Evolutionary conservation across 2,113 vertebrate species (phyloP), one percentile per base, ranked within the genome.

Genomic region (Corydoras maculifer): DNA sequence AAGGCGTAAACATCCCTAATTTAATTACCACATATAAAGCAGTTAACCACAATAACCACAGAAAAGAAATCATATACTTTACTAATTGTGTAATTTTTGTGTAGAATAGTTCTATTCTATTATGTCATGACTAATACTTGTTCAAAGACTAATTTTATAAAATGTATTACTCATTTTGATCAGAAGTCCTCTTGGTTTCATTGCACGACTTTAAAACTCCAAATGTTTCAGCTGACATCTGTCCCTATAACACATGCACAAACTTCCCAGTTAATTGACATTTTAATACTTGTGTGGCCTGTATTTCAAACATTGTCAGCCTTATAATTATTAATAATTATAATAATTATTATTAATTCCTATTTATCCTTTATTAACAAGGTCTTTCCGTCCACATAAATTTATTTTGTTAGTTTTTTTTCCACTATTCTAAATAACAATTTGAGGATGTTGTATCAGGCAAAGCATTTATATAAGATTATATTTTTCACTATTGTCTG

Each of bases 201-300:
- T 18, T 32, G 51, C 69, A 0, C 55, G 77, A 75, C 58, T 83
- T 86, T 6, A 15, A 29, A 25, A 62, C 29, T 12, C 60, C 76
- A 1, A 30, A 14, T 25, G 65, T 31, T 74, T 31, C 54, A 35
- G 70, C 29, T 18, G 11, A 8, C 58, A 59, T 65, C 64, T 72
- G 68, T 43, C 29, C 64, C 68, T 72, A 60, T 9, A 55, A 71
- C 51, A 14, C 13, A 75, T 43, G 35, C 35, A 43, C 35, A 4
- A 43, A 43, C 4, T 43, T 43, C 7, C 4, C 35, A 43, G 7
- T 8, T 25, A 25, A 25, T 25, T 25, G 18, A 25, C 18, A 25
- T 25, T 25, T 25, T 25, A 25, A 25, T 25, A 25, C 18, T 25
- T 25, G 18, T 25, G 18, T 25, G 18, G 18, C 18, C 18, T 25